A percentile compares a stretch with the other conserved stretches of the same genome.
These are phyloP conservation scores for Chaenogobius annularis DNA, from an alignment of 2,113 vertebrate genomes.

Conservation along the genomic window DNA sequence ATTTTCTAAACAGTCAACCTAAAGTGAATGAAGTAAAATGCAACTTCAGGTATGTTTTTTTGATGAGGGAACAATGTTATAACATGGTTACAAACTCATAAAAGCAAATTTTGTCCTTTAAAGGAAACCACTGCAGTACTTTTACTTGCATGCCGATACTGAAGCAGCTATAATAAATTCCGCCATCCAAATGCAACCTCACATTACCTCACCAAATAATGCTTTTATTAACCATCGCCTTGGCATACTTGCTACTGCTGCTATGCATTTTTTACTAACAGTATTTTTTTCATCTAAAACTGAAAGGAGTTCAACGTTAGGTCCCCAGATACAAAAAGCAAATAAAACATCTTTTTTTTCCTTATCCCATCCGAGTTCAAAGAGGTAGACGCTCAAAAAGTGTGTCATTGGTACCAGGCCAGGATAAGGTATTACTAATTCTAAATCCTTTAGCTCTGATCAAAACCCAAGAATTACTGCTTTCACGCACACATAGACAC, in stretches of 20 bases:
- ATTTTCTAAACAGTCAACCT: no score
- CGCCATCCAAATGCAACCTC: background rate
- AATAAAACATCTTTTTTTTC: slow-evolving; percentile 20
- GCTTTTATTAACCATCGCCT: background rate
- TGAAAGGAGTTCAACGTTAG: slow-evolving; percentile 20
- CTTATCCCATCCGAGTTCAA: slow-evolving; percentile 44
- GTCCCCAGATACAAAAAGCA: slow-evolving; percentile 15
- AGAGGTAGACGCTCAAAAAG: slow-evolving; percentile 52
- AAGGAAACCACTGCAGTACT: no score
- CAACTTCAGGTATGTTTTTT: no score
- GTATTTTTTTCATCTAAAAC: slow-evolving; percentile 13
- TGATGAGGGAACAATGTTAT: no score
- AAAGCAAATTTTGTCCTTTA: no score
- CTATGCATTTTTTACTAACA: slow-evolving; percentile 10
- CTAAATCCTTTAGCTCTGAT: slow-evolving; percentile 68
- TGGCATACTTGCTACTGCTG: background rate
- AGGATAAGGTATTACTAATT: slow-evolving; percentile 63
- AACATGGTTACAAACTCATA: no score
- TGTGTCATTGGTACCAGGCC: slow-evolving; percentile 68
- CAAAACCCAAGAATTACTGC: slow-evolving; percentile 50
- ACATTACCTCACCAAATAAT: background rate
- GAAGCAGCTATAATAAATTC: background rate
- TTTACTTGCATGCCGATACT: no score
- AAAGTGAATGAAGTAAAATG: no score
- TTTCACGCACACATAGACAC: slow-evolving; percentile 22